These are phyloP conservation scores for Gymnocheta viridis DNA, from an alignment of 2,888 invertebrate genomes.

Conservation along the genomic window DNA sequence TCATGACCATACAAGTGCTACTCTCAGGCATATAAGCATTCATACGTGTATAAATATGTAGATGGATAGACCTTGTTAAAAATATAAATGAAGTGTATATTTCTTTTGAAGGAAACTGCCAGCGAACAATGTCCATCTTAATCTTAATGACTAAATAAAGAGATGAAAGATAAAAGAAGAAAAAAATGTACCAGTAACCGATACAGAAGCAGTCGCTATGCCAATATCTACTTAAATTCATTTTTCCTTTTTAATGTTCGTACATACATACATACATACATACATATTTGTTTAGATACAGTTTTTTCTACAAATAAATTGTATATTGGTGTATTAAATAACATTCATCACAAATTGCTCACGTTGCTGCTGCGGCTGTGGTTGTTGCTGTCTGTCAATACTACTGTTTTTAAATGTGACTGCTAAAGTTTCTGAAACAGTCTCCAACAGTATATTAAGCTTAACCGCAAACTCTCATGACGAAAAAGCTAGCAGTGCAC, in stretches of 20 bases:
- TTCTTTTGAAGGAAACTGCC: conserved; percentile 44
- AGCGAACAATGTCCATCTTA: conserved; percentile 49
- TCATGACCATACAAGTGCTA: conserved; percentile 56
- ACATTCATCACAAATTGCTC: conserved; percentile 66
- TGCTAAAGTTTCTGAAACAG: conserved; percentile 39
- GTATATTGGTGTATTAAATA: conserved; percentile 60
- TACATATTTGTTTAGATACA: conserved; percentile 23
- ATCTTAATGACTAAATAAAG: conserved; percentile 64
- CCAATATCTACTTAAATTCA: conserved; percentile 7
- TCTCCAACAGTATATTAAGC: conserved; percentile 8
- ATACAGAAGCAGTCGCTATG: conserved; percentile 44
- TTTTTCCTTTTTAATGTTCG: conserved; percentile 5
- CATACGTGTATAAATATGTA: conserved; percentile 5
- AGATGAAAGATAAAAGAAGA: conserved; percentile 24
- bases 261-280: no score
- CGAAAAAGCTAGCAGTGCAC: conserved; percentile 46
- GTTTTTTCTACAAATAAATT: conserved; percentile 42
- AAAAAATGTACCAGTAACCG: conserved; percentile 10
- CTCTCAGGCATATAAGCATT: background rate
- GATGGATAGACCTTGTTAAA: conserved; percentile 54
- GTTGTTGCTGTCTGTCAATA: conserved; percentile 10
- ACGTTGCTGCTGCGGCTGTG: conserved; percentile 52
- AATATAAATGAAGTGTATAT: conserved; percentile 48
- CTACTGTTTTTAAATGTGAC: conserved; percentile 30
- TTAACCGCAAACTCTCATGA: conserved; percentile 51